Evolutionary conservation across 2,888 invertebrate genomes (phyloP).

Genomic region (Polydrusus tereticollis): DNA sequence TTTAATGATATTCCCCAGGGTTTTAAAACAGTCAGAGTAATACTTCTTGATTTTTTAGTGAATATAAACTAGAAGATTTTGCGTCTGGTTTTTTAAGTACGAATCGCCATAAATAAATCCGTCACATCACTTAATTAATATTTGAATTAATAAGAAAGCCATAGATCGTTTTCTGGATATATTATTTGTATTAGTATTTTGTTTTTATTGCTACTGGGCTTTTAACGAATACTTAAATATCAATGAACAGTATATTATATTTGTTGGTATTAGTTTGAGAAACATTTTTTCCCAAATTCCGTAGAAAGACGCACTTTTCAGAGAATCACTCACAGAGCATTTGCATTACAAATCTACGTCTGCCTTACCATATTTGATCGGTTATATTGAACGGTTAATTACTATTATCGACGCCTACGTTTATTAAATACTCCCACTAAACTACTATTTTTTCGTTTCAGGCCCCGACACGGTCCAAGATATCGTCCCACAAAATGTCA

Average conservation of each 20-base stretch:
- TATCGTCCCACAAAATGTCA: constrained; percentile 74
- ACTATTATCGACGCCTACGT: constrained; percentile 55
- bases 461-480: constrained; percentile 82
- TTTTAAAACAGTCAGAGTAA: too few species aligned
- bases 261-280: background rate
- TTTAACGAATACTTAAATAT: too few species aligned
- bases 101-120: too few species aligned
- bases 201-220: too few species aligned
- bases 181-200: too few species aligned
- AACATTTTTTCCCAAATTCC: background rate
- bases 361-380: constrained; percentile 54
- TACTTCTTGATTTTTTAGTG: too few species aligned
- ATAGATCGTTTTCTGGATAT: too few species aligned
- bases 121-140: too few species aligned
- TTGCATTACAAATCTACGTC: constrained; percentile 56
- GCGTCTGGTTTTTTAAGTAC: too few species aligned
- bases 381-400: constrained; percentile 58
- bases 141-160: too few species aligned
- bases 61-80: too few species aligned
- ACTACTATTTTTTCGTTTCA: constrained; percentile 67
- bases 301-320: background rate
- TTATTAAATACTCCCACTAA: constrained; percentile 51
- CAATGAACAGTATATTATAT: background rate
- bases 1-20: too few species aligned
- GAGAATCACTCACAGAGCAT: constrained; percentile 41